Base-by-base conservation (phyloP, 2,888 invertebrate genomes). In the Meghimatium bilineatum region DNA sequence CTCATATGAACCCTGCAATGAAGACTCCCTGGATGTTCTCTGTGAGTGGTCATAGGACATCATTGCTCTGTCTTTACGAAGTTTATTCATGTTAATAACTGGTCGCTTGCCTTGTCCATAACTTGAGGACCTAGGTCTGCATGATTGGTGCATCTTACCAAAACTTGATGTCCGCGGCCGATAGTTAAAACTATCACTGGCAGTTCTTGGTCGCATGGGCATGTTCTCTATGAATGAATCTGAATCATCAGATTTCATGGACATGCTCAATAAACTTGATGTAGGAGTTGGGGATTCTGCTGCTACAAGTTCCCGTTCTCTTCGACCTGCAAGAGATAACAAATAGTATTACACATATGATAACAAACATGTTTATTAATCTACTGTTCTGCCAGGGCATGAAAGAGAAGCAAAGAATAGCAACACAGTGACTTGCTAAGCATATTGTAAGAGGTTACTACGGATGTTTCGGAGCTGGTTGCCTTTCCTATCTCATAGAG, bases 151-250 rank as follows among this genome's bases (percentile, higher is more conserved):
- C 29, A 86, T 84, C n/a, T 82, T 81, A 1, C 91, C 90, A 77
- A 91, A 91, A 83, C 92, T 91, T 63, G 92, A 91, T 5, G 92
- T 88, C 0, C 92, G 86, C 0, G 90, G 90, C 83, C 88, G 88
- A 85, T 89, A 89, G 74, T 90, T 89, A 79, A 89, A 90, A 85
- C 91, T 92, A 80, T 92, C 91, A 85, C 91, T 91, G 29, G 90
- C 89, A 20, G 91, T 91, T 34, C 91, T 83, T 3, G 91, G 91
- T 12, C 91, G 88, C 76, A 90, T 89, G 84, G 92, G 92, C 81
- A 92, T 92, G 85, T 93, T 89, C 86, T 93, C 93, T 90, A 92
- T 91, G 72, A 93, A 91, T n/a, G 91, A 91, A 52, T 93, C 93
- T 0, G 90, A 88, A 82, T 91, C 90, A 81, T 89, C 88, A n/a